phyloP scores from a whole-genome alignment of 2,797 vertebrate genomes.

The Malacoctenus gilli region DNA sequence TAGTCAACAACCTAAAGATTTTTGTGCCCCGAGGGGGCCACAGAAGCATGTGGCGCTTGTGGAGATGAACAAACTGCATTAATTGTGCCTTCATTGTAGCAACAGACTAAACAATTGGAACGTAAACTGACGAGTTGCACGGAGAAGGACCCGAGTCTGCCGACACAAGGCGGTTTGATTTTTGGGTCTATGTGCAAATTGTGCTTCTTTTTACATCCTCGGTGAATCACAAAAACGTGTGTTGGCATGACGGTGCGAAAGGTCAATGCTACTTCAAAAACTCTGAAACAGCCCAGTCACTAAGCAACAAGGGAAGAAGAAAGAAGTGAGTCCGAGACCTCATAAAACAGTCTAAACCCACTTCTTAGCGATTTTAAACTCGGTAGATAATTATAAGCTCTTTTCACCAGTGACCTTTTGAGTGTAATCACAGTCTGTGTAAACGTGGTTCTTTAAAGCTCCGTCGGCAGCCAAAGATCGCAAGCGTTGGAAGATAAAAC shows the following conservation, averaged over 20 bases:
- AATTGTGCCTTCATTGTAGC: constrained; percentile 2
- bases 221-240: constrained; percentile 11
- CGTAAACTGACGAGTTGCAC: constrained; percentile 19
- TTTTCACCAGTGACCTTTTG: constrained; percentile 51
- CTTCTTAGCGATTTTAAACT: constrained; percentile 45
- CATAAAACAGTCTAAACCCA: constrained; percentile 43
- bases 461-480: constrained; percentile 29
- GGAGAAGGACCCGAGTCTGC: no score
- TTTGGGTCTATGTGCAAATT: neutral
- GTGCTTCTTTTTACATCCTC: constrained; percentile 4
- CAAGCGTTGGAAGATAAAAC: constrained; percentile 11
- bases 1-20: constrained; percentile 15
- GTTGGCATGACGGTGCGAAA: constrained; percentile 5
- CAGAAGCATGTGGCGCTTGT: constrained; percentile 19
- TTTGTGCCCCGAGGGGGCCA: neutral
- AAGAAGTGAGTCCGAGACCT: constrained; percentile 18
- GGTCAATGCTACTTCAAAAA: constrained; percentile 12
- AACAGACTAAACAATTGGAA: constrained; percentile 17
- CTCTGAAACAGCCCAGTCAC: no score
- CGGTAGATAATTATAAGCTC: constrained; percentile 44
- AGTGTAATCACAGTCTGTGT: constrained; percentile 40
- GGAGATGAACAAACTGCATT: constrained; percentile 35
- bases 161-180: constrained; percentile 14
- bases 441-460: constrained; percentile 39
- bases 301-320: constrained; percentile 50